Evolutionary conservation across 2,113 vertebrate genomes (phyloP), one percentile per base, ranked within the genome.

Genomic region (Pollachius pollachius): DNA sequence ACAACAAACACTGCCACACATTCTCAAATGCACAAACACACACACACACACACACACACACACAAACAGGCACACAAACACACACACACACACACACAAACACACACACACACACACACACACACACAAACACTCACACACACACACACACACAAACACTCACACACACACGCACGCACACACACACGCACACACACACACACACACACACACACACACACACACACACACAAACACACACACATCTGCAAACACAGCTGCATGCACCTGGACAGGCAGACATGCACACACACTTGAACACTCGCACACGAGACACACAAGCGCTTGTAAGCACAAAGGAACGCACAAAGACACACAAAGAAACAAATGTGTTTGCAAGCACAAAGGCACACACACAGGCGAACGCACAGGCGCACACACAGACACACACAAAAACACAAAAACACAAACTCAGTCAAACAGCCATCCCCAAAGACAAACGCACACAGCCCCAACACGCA

Each of bases 61-160:
- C 27, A 27, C 27, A 27, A 27, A 27, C 27, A 4, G 2, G 4
- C 2, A 27, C 27, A 27, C 30, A 6, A 1, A 30, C 30, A 30
- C 3, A 30, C 30, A 6, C 30, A 30, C 30, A 30, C 5, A 6
- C 3, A 30, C 2, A 30, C 2, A 30, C 30, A 30, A 1, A 30
- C 5, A 30, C 30, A 30, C 3, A 30, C 2, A 27, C 27, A 4
- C 27, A 27, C 4, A 30, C 52, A 54, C 4, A 54, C 8, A 54
- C 52, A 54, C 52, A 0, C 8, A 54, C 52, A 12, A 0, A 30
- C 64, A 65, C 81, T 81, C 54, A 84, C 85, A 84, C 87, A 90
- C 89, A 89, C 85, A 84, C 82, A 84, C 88, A 90, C 89, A 90
- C 89, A 88, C 41, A 48, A 3, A 48, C 4, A 48, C 7, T 0